Evolutionary conservation across 2,888 invertebrate species (phyloP), one percentile per base, ranked within the genome.

Genomic region (Dryobotodes eremita): DNA sequence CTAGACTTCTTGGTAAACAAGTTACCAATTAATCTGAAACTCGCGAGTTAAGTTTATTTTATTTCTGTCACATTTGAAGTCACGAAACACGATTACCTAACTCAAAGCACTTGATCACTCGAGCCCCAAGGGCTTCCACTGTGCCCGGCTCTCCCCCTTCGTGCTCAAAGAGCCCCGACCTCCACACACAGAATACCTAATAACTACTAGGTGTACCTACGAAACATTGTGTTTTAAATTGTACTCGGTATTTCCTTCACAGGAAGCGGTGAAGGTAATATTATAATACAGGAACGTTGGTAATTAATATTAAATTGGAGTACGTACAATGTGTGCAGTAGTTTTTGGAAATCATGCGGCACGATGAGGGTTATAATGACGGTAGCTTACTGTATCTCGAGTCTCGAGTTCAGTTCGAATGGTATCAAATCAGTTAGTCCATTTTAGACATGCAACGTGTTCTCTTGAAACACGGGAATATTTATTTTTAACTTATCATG

Each of bases 91-190:
- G 69, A 71, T 82, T 71, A 82, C 53, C 55, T 53, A 68, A 75
- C 62, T 66, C 72, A 77, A 83, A 77, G 79, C 77, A 72, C 75
- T 86, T 75, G 87, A 86, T 85, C 79, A 72, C 75, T 80, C 42
- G 76, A 77, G 66, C 75, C 80, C 66, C 70, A 61, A 73, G 70
- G 75, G 76, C 69, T 23, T 66, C 80, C 75, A 71, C 64, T 73
- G 42, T 3, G 72, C 50, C 77, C 59, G 72, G 13, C 42, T n/a
- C 74, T 75, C 82, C 84, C 80, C 36, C 74, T 82, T 75, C 77
- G 68, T 61, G 72, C 77, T 75, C 77, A 80, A 79, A 88, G 81
- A 64, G 80, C 64, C 65, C 62, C 82, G 31, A 42, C 69, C 75
- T 83, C 74, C 72, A 81, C 81, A 69, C 68, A 75, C 53, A 80